Percentiles rank a stretch among this genome's conserved stretches.
Evolutionary conservation across 2,797 vertebrate genomes (phyloP).

Genomic region (Fistularia commersonii): DNA sequence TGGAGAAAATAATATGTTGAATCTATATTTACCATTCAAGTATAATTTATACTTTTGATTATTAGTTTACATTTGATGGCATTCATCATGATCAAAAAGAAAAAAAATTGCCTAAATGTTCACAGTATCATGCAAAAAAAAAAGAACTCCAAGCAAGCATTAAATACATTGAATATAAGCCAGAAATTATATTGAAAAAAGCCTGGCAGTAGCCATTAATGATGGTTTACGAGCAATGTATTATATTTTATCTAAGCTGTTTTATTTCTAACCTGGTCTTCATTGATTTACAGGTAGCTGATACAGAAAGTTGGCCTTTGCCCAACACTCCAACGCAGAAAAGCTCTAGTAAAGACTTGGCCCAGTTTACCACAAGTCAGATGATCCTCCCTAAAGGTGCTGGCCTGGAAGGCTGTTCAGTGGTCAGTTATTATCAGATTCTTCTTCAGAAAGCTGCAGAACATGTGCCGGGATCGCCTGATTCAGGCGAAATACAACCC

Average conservation of each 20-base stretch:
- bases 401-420: constrained; percentile 50
- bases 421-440: constrained; percentile 49
- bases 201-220: neutral
- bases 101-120: too few relatives aligned
- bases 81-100: too few relatives aligned
- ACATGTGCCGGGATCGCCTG: constrained; percentile 13
- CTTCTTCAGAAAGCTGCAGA: constrained; percentile 55
- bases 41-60: too few relatives aligned
- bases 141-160: too few relatives aligned
- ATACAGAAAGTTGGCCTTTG: constrained; percentile 37
- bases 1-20: too few relatives aligned
- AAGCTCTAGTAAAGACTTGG: constrained; percentile 14
- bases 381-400: constrained; percentile 53
- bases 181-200: too few relatives aligned
- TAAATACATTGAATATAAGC: too few relatives aligned
- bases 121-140: too few relatives aligned
- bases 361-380: constrained; percentile 60
- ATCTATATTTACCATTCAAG: too few relatives aligned
- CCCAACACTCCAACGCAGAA: neutral
- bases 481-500: constrained; percentile 3
- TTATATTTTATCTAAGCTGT: neutral
- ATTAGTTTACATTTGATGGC: too few relatives aligned
- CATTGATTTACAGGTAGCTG: constrained; percentile 38
- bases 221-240: neutral
- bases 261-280: constrained; percentile 4